phyloP scores from a whole-genome alignment of 1,140 invertebrate species.

The Pseudomyrmex dendroicus region DNA sequence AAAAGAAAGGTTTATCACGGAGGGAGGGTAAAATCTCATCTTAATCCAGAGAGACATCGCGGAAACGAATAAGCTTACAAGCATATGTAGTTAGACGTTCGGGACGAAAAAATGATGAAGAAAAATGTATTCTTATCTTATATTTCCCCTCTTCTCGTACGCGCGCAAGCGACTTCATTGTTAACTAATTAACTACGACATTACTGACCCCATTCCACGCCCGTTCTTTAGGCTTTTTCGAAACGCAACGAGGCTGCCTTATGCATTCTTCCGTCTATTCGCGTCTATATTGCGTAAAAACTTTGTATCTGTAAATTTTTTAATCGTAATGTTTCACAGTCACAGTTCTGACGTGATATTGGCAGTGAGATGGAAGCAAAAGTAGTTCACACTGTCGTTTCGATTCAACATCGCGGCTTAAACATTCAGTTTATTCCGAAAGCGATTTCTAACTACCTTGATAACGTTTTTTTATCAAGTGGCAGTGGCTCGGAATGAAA shows the following conservation, averaged over 20 bases:
- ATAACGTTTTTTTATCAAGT: conserved; percentile 52
- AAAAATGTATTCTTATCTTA: conserved; percentile 67
- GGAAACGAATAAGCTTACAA: conserved; percentile 72
- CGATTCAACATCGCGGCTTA: neutral
- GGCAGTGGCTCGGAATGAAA: conserved; percentile 70
- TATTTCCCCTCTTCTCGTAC: conserved; percentile 56
- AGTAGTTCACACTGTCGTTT: conserved; percentile 53
- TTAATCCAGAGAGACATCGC: conserved; percentile 68
- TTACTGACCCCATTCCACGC: conserved; percentile 71
- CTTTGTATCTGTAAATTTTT: conserved; percentile 19
- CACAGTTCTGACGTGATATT: conserved; percentile 59
- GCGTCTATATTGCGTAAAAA: conserved; percentile 20
- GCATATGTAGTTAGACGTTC: conserved; percentile 69
- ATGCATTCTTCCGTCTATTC: neutral
- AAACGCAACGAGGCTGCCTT: conserved; percentile 38
- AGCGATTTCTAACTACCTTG: conserved; percentile 27
- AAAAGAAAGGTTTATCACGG: conserved; percentile 11
- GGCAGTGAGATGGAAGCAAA: conserved; percentile 78
- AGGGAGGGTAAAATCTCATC: conserved; percentile 39
- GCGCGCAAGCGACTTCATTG: conserved; percentile 72
- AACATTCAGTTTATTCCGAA: conserved; percentile 26
- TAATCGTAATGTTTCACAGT: conserved; percentile 65
- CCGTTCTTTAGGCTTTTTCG: conserved; percentile 65
- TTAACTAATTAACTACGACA: conserved; percentile 69
- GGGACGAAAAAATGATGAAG: conserved; percentile 70